Conservation (phyloP, 92 coral and sea anemone species). For the Ricordea florida region DNA sequence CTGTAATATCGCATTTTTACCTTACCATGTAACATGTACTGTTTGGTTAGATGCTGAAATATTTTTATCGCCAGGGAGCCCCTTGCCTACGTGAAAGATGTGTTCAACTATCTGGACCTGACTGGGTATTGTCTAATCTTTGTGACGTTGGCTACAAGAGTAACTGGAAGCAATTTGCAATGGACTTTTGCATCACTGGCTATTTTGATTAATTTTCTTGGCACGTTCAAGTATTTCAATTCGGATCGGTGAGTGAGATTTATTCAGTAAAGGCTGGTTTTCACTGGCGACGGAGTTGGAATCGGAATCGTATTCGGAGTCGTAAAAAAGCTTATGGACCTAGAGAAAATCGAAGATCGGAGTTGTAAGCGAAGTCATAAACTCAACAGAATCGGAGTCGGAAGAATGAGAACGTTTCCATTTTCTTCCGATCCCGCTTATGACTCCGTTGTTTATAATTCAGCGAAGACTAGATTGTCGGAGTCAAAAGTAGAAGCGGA, state of each 20-base stretch:
- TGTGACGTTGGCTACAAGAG: conserved; percentile 12
- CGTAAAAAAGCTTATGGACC: too few relatives aligned
- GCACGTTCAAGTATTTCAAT: conserved; percentile 56
- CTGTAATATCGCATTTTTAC: background rate
- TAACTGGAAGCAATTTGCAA: background rate
- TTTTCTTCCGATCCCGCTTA: too few relatives aligned
- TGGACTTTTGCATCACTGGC: conserved; percentile 53
- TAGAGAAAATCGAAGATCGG: too few relatives aligned
- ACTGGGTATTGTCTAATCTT: conserved; percentile 37
- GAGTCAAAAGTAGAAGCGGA: too few relatives aligned
- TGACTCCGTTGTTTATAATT: too few relatives aligned
- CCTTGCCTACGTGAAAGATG: conserved; percentile 38
- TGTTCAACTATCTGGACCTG: conserved; percentile 63
- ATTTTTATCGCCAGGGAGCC: conserved; percentile 45
- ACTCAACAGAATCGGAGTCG: too few relatives aligned
- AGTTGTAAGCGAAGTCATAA: too few relatives aligned
- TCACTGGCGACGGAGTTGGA: background rate
- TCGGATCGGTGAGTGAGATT: conserved; percentile 25
- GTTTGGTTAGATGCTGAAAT: too few relatives aligned
- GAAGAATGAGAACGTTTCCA: too few relatives aligned
- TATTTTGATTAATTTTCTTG: conserved; percentile 36
- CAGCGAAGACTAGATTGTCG: too few relatives aligned
- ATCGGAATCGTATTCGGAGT: too few relatives aligned
- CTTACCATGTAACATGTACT: too few relatives aligned
- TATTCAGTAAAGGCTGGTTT: background rate